A percentile compares a stretch with the other conserved stretches of the same genome.
Conservation (phyloP, 2,113 vertebrate species). For the Tragulus kanchil region DNA sequence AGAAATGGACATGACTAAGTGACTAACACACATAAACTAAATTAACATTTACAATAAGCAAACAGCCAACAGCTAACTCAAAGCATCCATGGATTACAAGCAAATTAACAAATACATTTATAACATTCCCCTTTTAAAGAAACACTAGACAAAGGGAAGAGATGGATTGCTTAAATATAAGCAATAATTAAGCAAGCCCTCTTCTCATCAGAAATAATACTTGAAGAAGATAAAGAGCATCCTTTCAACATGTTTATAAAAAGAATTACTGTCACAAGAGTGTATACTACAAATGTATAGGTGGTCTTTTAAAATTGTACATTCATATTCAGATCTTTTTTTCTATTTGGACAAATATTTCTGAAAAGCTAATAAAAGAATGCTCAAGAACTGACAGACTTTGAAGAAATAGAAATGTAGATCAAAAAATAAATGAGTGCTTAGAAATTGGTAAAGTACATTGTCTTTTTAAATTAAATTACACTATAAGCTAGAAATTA, state of each 20-base stretch:
- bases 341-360: not conserved
- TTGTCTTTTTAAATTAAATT: not conserved
- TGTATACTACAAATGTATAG: not conserved
- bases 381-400: not conserved
- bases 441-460: not conserved
- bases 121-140: not conserved
- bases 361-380: not conserved
- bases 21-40: not conserved
- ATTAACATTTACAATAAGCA: not conserved
- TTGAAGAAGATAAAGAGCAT: not conserved
- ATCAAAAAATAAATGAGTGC: not conserved
- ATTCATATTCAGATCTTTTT: not conserved
- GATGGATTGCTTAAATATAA: not conserved
- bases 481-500: not conserved
- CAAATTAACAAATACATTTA: slow-evolving; percentile 13
- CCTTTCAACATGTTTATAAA: not conserved
- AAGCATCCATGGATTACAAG: not conserved
- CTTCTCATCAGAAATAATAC: not conserved
- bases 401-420: not conserved
- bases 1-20: no score
- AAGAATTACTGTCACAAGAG: not conserved
- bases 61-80: not conserved
- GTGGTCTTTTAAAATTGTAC: not conserved
- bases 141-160: not conserved
- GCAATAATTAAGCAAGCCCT: not conserved